These are phyloP conservation scores for Tubulanus polymorphus DNA, from an alignment of 2,888 invertebrate genomes.

Conservation along the genomic window DNA sequence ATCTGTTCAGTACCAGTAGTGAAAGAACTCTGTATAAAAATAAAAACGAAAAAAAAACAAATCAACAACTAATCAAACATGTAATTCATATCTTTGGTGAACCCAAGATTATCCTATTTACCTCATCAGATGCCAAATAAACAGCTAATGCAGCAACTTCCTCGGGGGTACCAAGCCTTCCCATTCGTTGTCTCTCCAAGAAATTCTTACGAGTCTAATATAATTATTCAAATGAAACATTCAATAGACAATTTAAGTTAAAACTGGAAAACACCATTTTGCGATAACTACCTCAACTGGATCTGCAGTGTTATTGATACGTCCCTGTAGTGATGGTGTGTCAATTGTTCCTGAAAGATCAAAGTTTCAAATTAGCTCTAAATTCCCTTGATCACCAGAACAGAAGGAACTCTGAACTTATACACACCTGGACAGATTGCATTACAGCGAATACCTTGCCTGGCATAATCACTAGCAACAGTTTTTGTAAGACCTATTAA, in stretches of 20 bases:
- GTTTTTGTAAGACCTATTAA: constrained; percentile 39
- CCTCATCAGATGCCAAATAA: constrained; percentile 40
- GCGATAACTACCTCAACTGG: constrained; percentile 26
- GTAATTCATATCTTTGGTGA: neutral
- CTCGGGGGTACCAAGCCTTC: constrained; percentile 34
- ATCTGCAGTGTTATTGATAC: constrained; percentile 29
- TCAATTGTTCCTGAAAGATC: constrained; percentile 34
- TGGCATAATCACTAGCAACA: constrained; percentile 33
- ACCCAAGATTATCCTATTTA: constrained; percentile 13
- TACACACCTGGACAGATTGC: constrained; percentile 36
- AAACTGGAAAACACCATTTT: too few species aligned
- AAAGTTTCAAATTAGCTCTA: neutral
- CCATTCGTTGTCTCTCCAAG: constrained; percentile 33
- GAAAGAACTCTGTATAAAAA: constrained; percentile 30
- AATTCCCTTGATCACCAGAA: neutral
- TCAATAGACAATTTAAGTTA: neutral
- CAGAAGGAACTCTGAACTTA: neutral
- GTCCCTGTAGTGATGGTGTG: constrained; percentile 34
- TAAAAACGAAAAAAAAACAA: constrained; percentile 3
- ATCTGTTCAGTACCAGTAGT: constrained; percentile 37
- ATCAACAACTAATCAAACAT: neutral
- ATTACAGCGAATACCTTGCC: constrained; percentile 32
- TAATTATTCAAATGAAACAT: neutral
- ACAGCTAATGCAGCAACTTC: constrained; percentile 35
- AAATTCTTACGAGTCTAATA: constrained; percentile 32